phyloP scores from a whole-genome alignment of 2,888 invertebrate species.

The Plusia festucae region DNA sequence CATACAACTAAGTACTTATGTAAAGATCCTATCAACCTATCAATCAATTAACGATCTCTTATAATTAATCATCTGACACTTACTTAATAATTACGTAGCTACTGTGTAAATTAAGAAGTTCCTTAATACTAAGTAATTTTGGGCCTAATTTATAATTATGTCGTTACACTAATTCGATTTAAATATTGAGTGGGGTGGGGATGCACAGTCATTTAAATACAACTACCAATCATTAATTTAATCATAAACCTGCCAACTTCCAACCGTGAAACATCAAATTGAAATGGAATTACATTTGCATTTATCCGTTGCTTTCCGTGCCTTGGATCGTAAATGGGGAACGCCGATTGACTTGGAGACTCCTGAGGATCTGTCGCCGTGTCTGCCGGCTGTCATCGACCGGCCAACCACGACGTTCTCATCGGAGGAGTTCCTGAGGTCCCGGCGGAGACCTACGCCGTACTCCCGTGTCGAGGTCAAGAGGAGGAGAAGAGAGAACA shows the following conservation, averaged over 20 bases:
- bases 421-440: slow-evolving; percentile 71
- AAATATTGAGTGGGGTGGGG: slow-evolving; percentile 12
- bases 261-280: slow-evolving; percentile 12
- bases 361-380: slow-evolving; percentile 57
- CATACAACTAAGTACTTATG: no score
- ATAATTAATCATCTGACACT: slow-evolving; percentile 2
- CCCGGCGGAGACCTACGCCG: slow-evolving; percentile 59
- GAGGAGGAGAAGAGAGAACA: slow-evolving; percentile 40
- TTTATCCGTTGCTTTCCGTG: slow-evolving; percentile 72
- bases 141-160: slow-evolving; percentile 17
- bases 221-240: slow-evolving; percentile 2
- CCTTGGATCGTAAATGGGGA: slow-evolving; percentile 77
- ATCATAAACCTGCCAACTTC: slow-evolving; percentile 19
- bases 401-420: slow-evolving; percentile 70
- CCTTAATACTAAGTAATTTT: slow-evolving; percentile 6
- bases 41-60: not conserved
- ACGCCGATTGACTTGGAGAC: slow-evolving; percentile 70
- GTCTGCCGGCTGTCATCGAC: slow-evolving; percentile 69
- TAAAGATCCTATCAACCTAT: no score
- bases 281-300: slow-evolving; percentile 78
- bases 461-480: slow-evolving; percentile 58
- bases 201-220: slow-evolving; percentile 29
- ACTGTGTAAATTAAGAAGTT: slow-evolving; percentile 6
- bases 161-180: slow-evolving; percentile 5
- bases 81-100: not conserved